A percentile compares a stretch with the other conserved stretches of the same genome.
These are phyloP conservation scores for Ornithoptera priamus DNA, from an alignment of 2,888 invertebrate genomes.

Conservation along the genomic window DNA sequence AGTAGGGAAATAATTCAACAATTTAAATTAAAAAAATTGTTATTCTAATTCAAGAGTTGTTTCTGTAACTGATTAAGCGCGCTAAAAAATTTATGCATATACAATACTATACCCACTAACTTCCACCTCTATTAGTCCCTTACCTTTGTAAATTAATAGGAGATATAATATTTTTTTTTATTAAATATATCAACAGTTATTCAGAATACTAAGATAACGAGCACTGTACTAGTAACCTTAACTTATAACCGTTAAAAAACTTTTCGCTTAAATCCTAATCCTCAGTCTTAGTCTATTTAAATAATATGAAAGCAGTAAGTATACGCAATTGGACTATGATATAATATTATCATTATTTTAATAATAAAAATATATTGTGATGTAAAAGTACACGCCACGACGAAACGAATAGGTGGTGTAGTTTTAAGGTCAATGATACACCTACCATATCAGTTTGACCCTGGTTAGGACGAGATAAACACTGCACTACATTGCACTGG, in stretches of 20 bases:
- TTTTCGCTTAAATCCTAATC: conserved; percentile 24
- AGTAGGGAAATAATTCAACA: no score
- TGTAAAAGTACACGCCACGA: no score
- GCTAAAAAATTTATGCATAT: no score
- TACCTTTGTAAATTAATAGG: neutral
- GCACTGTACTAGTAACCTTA: conserved; percentile 8
- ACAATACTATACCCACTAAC: neutral
- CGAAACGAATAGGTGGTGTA: no score
- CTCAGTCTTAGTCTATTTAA: conserved; percentile 38
- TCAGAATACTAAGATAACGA: conserved; percentile 16
- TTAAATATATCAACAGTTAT: conserved; percentile 26
- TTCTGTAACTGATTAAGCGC: no score
- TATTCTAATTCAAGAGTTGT: no score
- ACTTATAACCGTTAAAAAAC: conserved; percentile 10
- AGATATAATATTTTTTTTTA: neutral
- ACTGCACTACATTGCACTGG: no score
- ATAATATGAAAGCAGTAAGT: neutral
- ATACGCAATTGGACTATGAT: neutral
- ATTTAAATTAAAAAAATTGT: no score
- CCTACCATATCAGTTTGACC: no score
- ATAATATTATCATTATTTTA: neutral
- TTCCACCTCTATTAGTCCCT: conserved; percentile 2
- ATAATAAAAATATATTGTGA: no score
- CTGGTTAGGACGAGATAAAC: no score
- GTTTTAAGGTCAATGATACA: no score